Evolutionary conservation across 92 coral and sea anemone species (phyloP).

Genomic region (Actinostola sp.): DNA sequence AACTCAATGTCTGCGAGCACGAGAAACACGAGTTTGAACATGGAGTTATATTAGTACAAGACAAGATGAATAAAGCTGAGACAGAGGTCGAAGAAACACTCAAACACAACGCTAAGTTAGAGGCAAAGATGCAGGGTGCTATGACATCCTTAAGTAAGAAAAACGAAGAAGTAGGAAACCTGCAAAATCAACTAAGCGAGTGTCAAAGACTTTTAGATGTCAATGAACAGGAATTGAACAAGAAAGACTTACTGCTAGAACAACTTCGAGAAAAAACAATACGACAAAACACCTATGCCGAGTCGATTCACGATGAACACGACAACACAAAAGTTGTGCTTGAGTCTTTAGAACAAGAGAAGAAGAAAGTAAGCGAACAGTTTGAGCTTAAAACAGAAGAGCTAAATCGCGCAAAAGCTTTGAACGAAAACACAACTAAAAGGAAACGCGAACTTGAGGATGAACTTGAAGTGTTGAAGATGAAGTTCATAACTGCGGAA

Average conservation of each 20-base stretch:
- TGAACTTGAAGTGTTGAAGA: conserved; percentile 48
- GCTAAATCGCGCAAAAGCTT: conserved; percentile 19
- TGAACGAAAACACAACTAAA: conserved; percentile 53
- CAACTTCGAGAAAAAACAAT: conserved; percentile 55
- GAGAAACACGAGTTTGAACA: conserved; percentile 67
- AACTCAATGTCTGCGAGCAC: conserved; percentile 59
- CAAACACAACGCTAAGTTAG: conserved; percentile 27
- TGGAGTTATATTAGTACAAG: conserved; percentile 51
- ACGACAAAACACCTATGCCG: conserved; percentile 38
- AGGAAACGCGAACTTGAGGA: conserved; percentile 76
- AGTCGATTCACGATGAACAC: conserved; percentile 47
- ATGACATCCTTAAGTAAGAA: background rate
- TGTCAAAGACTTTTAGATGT: conserved; percentile 40
- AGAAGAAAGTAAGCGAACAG: conserved; percentile 36
- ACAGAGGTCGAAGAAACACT: conserved; percentile 37
- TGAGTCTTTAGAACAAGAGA: conserved; percentile 62
- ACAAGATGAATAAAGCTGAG: conserved; percentile 49
- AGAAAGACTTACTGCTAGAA: conserved; percentile 36
- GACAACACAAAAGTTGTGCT: conserved; percentile 29
- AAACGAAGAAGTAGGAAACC: conserved; percentile 25
- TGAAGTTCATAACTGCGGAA: conserved; percentile 49
- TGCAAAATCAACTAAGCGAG: conserved; percentile 48
- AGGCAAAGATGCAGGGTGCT: conserved; percentile 31
- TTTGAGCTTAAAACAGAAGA: conserved; percentile 32
- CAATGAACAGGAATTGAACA: conserved; percentile 30